Conservation (phyloP, 2,888 invertebrate species). For the Trimorus sp. region DNA sequence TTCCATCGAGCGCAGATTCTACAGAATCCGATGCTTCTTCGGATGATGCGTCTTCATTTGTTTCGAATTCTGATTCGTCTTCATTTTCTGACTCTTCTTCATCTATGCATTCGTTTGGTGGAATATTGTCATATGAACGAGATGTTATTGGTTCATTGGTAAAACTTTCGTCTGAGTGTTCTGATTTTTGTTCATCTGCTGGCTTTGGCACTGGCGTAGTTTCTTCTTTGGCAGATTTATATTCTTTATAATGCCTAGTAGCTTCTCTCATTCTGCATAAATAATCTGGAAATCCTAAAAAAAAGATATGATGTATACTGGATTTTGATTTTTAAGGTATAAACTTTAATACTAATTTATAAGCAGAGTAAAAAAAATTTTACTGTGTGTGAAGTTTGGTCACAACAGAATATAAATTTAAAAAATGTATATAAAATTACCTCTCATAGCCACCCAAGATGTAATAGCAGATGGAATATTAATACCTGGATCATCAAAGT, state of each 20-base stretch:
- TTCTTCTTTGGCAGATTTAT: conserved; percentile 76
- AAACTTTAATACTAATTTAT: too few relatives aligned
- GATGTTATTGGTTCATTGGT: too few relatives aligned
- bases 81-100: too few relatives aligned
- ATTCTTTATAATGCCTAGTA: conserved; percentile 85
- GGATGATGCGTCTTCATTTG: conserved; percentile 25
- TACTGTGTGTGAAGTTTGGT: too few relatives aligned
- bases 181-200: neutral
- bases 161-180: too few relatives aligned
- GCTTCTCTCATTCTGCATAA: conserved; percentile 87
- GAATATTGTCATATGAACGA: conserved; percentile 11
- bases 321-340: too few relatives aligned
- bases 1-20: conserved; percentile 67
- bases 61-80: neutral
- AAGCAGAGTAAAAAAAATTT: too few relatives aligned
- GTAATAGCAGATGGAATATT: conserved; percentile 88
- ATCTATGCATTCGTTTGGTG: neutral
- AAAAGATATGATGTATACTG: too few relatives aligned
- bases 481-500: conserved; percentile 93
- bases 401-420: neutral
- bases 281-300: conserved; percentile 89
- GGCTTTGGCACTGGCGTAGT: conserved; percentile 32
- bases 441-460: conserved; percentile 86
- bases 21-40: conserved; percentile 58
- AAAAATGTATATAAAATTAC: conserved; percentile 71